A percentile compares a stretch with the other conserved stretches of the same genome.
Evolutionary conservation across 2,113 vertebrate species (phyloP).

Genomic region (Benitochromis conjunctus): DNA sequence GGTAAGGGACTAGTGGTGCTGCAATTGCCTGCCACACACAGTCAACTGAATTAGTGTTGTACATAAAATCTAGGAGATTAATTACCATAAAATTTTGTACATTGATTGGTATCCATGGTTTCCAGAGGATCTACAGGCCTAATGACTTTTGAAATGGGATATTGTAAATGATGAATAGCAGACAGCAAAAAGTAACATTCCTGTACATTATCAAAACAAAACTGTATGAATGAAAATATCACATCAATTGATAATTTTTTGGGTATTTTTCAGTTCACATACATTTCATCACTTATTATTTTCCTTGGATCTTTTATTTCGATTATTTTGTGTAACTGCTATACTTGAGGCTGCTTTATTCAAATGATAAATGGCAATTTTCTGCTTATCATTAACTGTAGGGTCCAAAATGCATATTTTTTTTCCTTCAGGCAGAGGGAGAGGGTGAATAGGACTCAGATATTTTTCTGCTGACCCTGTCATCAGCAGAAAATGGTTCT

Average conservation of each 20-base stretch:
- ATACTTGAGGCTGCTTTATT: neutral
- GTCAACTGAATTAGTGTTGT: neutral
- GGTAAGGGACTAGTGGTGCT: neutral
- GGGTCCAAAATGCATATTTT: neutral
- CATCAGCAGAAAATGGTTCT: too few relatives aligned
- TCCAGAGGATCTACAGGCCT: neutral
- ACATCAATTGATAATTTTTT: neutral
- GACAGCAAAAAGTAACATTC: neutral
- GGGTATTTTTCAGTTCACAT: neutral
- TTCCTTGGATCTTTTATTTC: neutral
- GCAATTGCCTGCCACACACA: neutral
- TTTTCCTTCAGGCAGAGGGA: too few relatives aligned
- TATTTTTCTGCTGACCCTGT: too few relatives aligned
- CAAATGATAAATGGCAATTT: neutral
- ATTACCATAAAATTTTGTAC: neutral
- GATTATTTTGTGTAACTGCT: neutral
- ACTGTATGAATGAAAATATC: neutral
- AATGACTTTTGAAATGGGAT: rapidly evolving
- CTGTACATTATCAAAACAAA: neutral
- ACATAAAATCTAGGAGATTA: neutral
- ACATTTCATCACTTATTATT: neutral
- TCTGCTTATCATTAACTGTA: neutral
- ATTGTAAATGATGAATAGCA: neutral
- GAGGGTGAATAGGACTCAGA: neutral
- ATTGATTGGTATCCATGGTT: neutral